These are phyloP conservation scores for Betta splendens DNA, from an alignment of 2,797 vertebrate genomes.

Conservation along the genomic window DNA sequence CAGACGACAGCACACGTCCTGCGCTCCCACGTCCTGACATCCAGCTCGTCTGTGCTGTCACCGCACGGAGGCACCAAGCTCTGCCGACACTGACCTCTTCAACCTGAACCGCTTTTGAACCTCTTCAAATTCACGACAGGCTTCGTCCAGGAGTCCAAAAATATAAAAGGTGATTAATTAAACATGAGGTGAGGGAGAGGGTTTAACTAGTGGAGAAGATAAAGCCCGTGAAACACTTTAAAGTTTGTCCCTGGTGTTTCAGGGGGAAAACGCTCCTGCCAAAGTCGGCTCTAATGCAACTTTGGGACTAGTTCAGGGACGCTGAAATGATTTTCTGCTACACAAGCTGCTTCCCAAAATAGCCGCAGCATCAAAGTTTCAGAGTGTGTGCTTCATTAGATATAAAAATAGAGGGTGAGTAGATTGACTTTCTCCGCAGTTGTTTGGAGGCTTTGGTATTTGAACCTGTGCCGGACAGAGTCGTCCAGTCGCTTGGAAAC, in stretches of 20 bases:
- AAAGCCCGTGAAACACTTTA: conserved; percentile 28
- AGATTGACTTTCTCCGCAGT: conserved; percentile 1
- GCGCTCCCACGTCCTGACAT: conserved; percentile 40
- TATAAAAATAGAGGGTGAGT: conserved; percentile 37
- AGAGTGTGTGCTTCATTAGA: conserved; percentile 16
- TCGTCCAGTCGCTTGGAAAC: conserved; percentile 32
- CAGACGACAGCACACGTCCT: conserved; percentile 1
- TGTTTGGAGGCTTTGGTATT: neutral
- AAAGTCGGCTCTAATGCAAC: conserved; percentile 12
- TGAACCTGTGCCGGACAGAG: neutral
- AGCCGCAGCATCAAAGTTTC: conserved; percentile 34
- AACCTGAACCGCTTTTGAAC: no score
- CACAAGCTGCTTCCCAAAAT: conserved; percentile 27
- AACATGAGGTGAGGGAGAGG: conserved; percentile 39
- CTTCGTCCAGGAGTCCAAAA: conserved; percentile 50
- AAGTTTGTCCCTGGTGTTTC: conserved; percentile 16
- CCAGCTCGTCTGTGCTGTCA: conserved; percentile 41
- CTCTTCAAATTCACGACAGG: conserved; percentile 36
- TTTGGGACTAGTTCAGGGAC: conserved; percentile 11
- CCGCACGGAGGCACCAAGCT: conserved; percentile 34
- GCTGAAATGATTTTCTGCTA: conserved; percentile 21
- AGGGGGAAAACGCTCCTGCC: neutral
- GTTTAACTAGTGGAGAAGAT: conserved; percentile 30
- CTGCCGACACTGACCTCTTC: conserved; percentile 36
- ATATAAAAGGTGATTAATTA: conserved; percentile 58